Conservation (phyloP, 2,113 vertebrate species). For the Rhinogobius similis region DNA sequence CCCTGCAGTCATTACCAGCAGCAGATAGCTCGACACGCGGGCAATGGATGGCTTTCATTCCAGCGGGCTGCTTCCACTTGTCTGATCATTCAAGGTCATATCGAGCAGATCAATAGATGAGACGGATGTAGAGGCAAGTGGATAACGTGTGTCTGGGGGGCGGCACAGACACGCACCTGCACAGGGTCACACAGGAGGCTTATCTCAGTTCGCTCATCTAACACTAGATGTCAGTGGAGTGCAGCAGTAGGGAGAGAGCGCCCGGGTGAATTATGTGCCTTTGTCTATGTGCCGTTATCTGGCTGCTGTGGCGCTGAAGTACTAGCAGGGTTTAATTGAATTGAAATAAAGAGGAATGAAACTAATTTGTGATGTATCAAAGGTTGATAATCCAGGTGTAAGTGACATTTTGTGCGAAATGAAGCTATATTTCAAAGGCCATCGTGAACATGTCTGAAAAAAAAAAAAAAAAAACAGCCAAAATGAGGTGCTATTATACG, state of each 20-base stretch:
- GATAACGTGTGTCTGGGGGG: conserved; percentile 13
- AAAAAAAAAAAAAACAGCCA: not conserved
- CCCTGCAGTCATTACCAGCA: conserved; percentile 67
- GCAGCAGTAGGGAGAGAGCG: conserved; percentile 30
- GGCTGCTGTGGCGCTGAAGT: not conserved
- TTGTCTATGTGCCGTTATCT: conserved; percentile 39
- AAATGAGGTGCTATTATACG: no score
- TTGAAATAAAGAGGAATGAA: not conserved
- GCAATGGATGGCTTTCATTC: conserved; percentile 67
- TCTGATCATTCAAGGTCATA: conserved; percentile 70
- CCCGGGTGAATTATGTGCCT: conserved; percentile 24
- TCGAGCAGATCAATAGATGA: conserved; percentile 62
- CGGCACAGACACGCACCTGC: conserved; percentile 33
- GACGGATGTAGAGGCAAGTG: conserved; percentile 57
- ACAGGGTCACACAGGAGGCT: conserved; percentile 36
- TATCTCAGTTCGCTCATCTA: conserved; percentile 40
- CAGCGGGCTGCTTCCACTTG: conserved; percentile 52
- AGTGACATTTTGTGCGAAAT: not conserved
- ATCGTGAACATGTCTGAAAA: not conserved
- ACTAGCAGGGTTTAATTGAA: not conserved
- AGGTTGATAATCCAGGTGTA: not conserved
- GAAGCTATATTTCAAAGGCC: not conserved
- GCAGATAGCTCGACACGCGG: conserved; percentile 36
- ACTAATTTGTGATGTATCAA: not conserved
- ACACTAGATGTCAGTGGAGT: conserved; percentile 73